phyloP scores from a whole-genome alignment of 2,797 vertebrate species.

The Protosalanx chinensis region DNA sequence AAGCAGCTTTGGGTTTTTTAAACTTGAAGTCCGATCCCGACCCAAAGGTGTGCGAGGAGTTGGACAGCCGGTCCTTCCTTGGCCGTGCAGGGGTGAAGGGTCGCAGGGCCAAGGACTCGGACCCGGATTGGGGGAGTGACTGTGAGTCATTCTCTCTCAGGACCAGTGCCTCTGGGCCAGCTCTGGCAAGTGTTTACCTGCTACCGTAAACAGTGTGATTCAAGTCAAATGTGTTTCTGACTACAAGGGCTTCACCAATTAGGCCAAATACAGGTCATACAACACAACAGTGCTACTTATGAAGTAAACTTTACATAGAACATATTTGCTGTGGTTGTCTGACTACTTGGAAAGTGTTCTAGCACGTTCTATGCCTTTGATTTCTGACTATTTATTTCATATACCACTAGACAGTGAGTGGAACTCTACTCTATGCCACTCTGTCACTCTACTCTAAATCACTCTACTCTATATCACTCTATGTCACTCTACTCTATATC shows the following conservation, averaged over 20 bases:
- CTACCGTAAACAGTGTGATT: background rate
- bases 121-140: slow-evolving; percentile 68
- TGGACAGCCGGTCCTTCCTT: background rate
- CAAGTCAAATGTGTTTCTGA: background rate
- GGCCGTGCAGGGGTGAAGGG: slow-evolving; percentile 16
- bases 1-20: slow-evolving; percentile 14
- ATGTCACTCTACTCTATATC: no score
- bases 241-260: slow-evolving; percentile 9
- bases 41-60: background rate
- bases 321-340: no score
- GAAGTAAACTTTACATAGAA: no score
- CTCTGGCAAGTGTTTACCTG: slow-evolving; percentile 59
- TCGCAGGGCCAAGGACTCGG: slow-evolving; percentile 60
- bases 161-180: slow-evolving; percentile 44
- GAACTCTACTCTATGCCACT: no score
- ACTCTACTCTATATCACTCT: no score
- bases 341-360: no score
- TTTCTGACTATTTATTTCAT: no score
- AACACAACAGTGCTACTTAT: background rate
- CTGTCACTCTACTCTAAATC: no score
- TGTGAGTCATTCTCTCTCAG: slow-evolving; percentile 57
- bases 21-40: slow-evolving; percentile 5
- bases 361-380: no score
- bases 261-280: slow-evolving; percentile 1
- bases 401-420: no score